Evolutionary conservation across 2,888 invertebrate species (phyloP), one percentile per base, ranked within the genome.

Genomic region (Lasioglossum lativentre): DNA sequence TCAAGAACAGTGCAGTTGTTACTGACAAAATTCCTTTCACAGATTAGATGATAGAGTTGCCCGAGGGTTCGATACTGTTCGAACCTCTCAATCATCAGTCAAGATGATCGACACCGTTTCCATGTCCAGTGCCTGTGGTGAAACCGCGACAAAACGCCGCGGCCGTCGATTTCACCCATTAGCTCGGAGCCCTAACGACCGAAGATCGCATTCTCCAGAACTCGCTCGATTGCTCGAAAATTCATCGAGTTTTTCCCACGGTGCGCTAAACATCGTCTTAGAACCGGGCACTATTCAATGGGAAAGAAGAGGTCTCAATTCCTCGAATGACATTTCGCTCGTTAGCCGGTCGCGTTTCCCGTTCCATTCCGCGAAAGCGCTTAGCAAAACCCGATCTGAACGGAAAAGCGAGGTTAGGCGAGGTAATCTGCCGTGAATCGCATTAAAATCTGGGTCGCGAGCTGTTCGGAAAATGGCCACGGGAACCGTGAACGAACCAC

Each of bases 301-400:
- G 59, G 42, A 63, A 74, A 78, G 77, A 71, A 70, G 73, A 84
- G 59, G 78, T 84, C 83, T 85, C 74, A 83, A 85, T 85, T 84
- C 85, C 66, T 27, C 75, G 84, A 83, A 83, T 72, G 85, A 83
- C 75, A 59, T 85, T 83, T 85, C 85, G 74, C 85, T 85, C 85
- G 77, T 85, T 77, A 77, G 71, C n/a, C 42, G 76, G 34, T 40
- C 71, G 74, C 63, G 77, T 85, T 85, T 78, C 66, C 85, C 85
- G 77, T 80, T 78, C 77, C 63, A 79, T 80, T 79, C 85, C 77
- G 71, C 78, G 86, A 85, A 77, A 27, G 42, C 56, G 19, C 63
- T 27, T 40, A n/a, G 52, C 34, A 52, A 30, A 42, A 52, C 85
- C 42, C 40, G 70, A 30, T 30, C 59, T 14, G 47, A 68, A 5